Base-by-base conservation (phyloP, 1,140 invertebrate species). In the Hycleus phaleratus region DNA sequence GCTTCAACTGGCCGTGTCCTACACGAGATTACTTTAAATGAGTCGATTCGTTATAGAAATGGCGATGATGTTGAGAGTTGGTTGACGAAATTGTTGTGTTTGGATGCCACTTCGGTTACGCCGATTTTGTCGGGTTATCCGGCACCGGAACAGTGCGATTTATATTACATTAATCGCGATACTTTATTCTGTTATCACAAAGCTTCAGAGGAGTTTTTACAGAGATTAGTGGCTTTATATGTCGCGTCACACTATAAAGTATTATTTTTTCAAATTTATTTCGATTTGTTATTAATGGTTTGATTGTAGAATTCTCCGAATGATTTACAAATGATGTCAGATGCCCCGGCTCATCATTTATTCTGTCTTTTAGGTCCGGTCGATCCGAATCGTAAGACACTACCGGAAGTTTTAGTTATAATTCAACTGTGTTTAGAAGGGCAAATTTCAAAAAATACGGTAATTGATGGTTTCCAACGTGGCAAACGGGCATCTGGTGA, bases 181-280 rank as follows among this genome's bases (percentile, higher is more conserved):
- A 95, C 95, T 0, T 74, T 99, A 9, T 99, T 99, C 76, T 97
- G 93, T 52, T 98, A 95, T 72, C 94, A 98, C 68, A 91, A 91
- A 74, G 92, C 93, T 0, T 95, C 96, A 0, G 97, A 99, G 77
- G 77, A 83, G 2, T 99, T 99, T 75, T 78, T 99, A 4, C 93
- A 98, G 69, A 78, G 90, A 65, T 68, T 99, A 0, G 91, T 99
- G 57, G 83, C 91, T 38, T 83, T 99, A 4, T 97, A 95, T 73
- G 96, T 98, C 0, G 85, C 97, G 0, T 98, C 96, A 9, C 97
- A 99, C 80, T 99, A 99, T 72, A 98, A 97, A 79, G 87, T 84
- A 74, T 18, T 18, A 18, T 1, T 18, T 18, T 18, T 18, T 18
- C 1, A 1, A 18, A 18, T 18, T 18, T 18, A 18, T 18, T 18